phyloP scores from a whole-genome alignment of 2,888 invertebrate genomes.

The Baccha elongata region DNA sequence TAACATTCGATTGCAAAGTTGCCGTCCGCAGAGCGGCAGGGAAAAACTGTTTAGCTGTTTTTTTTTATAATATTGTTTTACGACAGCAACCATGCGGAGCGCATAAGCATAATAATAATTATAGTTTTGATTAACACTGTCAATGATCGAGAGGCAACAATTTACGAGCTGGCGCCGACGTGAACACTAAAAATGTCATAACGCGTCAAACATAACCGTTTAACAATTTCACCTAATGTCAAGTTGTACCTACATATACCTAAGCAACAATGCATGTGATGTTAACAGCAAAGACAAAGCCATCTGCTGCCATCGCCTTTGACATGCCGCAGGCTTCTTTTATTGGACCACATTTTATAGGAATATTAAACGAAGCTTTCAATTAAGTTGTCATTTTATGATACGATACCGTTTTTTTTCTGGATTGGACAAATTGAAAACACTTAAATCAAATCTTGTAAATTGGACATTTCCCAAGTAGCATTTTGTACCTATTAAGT shows the following conservation, averaged over 20 bases:
- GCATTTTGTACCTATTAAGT: too few species aligned
- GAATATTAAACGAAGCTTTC: constrained; percentile 36
- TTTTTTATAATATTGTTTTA: constrained; percentile 21
- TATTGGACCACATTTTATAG: constrained; percentile 58
- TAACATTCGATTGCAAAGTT: constrained; percentile 21
- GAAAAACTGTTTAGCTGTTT: neutral
- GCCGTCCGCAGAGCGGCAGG: neutral
- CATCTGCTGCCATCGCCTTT: constrained; percentile 38
- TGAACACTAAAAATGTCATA: constrained; percentile 64
- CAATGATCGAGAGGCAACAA: constrained; percentile 32
- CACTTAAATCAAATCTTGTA: constrained; percentile 39
- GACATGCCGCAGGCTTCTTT: constrained; percentile 57
- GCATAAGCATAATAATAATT: constrained; percentile 28
- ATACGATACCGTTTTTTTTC: constrained; percentile 41
- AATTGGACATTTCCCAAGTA: too few species aligned
- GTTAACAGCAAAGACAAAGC: neutral
- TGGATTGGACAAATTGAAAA: constrained; percentile 34
- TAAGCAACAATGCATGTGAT: neutral
- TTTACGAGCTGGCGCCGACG: constrained; percentile 56
- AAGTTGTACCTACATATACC: too few species aligned
- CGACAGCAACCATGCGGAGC: constrained; percentile 31
- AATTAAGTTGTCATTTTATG: constrained; percentile 59
- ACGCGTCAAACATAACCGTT: constrained; percentile 60
- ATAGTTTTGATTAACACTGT: constrained; percentile 49
- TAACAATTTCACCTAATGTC: constrained; percentile 42